Base-by-base conservation (phyloP, 2,888 invertebrate genomes). In the Leptopilina syphax region DNA sequence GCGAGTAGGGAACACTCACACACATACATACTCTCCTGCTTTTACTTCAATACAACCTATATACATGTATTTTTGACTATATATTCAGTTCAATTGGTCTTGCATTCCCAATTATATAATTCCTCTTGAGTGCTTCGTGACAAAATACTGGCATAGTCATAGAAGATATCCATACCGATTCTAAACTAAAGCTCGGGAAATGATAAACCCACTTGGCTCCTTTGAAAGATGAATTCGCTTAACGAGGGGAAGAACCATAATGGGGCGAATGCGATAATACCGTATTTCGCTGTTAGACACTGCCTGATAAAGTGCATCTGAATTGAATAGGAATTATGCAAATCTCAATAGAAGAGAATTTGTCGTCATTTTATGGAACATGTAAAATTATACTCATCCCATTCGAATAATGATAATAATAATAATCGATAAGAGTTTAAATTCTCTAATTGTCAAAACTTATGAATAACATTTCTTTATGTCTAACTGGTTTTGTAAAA, bases 1-100 rank as follows among this genome's bases (percentile, higher is more conserved):
- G 79, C 79, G 79, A 63, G 78, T 79, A 70, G 78, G 67, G 65
- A 70, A 79, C 73, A 78, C 70, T 57, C 73, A 57, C 54, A 57
- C 73, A 57, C 27, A 12, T 27, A 57, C 44, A 44, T 34, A 70
- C 50, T 34, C 34, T 34, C 44, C 3, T 12, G 24, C 54, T 54
- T 57, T n/a, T 24, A 50, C 12, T 3, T 50, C 10, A 50, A 13
- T 34, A n/a, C 34, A 34, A 1, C 3, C 34, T 65, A 41, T 18
- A 41, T 73, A 54, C 27, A 73, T 13, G n/a, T 34, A 73, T 54
- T 57, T 73, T 27, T 57, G 34, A 54, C 12, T 70, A 24, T 57
- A 54, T 34, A 73, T 27, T 73, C 54, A 73, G 34, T 57, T 57
- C 73, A 73, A 57, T 73, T 73, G 73, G 54, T 73, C 54, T 57